Percentiles rank a stretch among this genome's conserved stretches.
These are phyloP conservation scores for Psammodynastes pulverulentus DNA, from an alignment of 2,113 vertebrate species.

Conservation along the genomic window DNA sequence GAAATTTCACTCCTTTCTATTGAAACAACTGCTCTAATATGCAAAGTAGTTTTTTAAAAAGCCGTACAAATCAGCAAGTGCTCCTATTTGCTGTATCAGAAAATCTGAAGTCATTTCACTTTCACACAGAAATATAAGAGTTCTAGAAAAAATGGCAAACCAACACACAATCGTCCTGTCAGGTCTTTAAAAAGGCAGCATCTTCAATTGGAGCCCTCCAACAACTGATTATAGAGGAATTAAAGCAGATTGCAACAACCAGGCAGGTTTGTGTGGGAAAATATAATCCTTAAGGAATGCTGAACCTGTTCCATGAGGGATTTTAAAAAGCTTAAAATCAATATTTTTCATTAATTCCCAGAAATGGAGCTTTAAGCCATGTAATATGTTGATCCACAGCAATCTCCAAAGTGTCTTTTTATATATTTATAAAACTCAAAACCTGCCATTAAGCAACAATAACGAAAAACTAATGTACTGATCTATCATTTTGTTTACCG, in stretches of 20 bases:
- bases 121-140: not conserved
- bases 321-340: not conserved
- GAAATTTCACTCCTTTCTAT: not conserved
- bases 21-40: not conserved
- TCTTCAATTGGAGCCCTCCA: not conserved
- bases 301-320: not conserved
- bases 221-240: not conserved
- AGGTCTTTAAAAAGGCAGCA: not conserved
- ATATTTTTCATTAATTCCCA: not conserved
- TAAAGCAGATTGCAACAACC: not conserved
- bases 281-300: not conserved
- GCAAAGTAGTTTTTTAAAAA: not conserved
- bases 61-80: not conserved
- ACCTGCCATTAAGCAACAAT: not conserved
- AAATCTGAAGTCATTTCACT: not conserved
- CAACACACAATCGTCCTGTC: not conserved
- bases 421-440: not conserved
- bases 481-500: not conserved
- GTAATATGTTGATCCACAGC: not conserved
- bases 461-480: not conserved
- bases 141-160: not conserved
- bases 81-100: not conserved
- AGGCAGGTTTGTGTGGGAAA: not conserved
- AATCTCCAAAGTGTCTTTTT: not conserved
- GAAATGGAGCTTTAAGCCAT: not conserved